These are phyloP conservation scores for Oligia strigilis DNA, from an alignment of 2,888 invertebrate species.

Conservation along the genomic window DNA sequence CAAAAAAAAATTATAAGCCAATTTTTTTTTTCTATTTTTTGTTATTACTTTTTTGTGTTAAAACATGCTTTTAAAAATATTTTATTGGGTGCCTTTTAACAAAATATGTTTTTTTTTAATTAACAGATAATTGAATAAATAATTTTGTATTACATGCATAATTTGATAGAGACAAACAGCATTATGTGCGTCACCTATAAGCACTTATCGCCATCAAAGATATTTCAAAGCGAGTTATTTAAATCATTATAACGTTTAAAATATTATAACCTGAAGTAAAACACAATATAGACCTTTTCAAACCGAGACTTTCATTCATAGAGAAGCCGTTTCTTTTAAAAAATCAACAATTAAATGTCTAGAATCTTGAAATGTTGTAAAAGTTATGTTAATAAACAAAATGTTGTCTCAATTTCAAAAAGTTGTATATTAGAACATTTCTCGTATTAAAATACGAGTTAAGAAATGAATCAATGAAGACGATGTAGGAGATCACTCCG, in stretches of 20 bases:
- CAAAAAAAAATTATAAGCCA: slow-evolving; percentile 43
- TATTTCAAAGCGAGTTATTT: slow-evolving; percentile 36
- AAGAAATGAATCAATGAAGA: neutral
- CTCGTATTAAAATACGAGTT: slow-evolving; percentile 3
- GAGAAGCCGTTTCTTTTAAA: neutral
- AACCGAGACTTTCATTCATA: neutral
- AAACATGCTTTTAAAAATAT: slow-evolving; percentile 39
- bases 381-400: neutral
- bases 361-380: neutral
- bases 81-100: slow-evolving; percentile 39
- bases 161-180: slow-evolving; percentile 38
- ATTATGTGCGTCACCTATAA: slow-evolving; percentile 43
- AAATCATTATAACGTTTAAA: slow-evolving; percentile 15
- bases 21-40: slow-evolving; percentile 8
- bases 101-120: neutral
- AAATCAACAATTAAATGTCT: neutral
- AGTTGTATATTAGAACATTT: neutral
- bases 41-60: slow-evolving; percentile 4
- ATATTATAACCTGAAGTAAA: slow-evolving; percentile 6
- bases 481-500: neutral
- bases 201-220: slow-evolving; percentile 40
- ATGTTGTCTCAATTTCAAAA: slow-evolving; percentile 28
- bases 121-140: neutral
- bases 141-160: slow-evolving; percentile 38
- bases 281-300: neutral